phyloP scores from a whole-genome alignment of 1,140 invertebrate genomes.

The Luehdorfia chinensis region DNA sequence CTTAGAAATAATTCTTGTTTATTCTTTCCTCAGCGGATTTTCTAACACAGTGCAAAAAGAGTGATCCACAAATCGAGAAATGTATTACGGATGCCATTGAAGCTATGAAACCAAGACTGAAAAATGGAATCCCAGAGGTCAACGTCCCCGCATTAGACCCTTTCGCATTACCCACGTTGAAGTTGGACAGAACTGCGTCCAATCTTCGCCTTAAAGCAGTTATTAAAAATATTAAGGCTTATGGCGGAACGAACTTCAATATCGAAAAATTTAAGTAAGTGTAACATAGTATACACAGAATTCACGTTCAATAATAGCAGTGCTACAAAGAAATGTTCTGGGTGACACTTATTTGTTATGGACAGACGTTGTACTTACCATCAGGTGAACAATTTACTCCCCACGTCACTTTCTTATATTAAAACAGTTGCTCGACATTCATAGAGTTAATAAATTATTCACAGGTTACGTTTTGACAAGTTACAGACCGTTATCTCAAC shows the following conservation, averaged over 20 bases:
- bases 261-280: constrained; percentile 82
- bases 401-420: too few relatives aligned
- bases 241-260: constrained; percentile 79
- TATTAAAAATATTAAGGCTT: constrained; percentile 80
- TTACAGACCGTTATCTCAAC: too few relatives aligned
- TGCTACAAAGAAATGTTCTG: too few relatives aligned
- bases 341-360: too few relatives aligned
- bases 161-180: constrained; percentile 79
- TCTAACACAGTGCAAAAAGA: constrained; percentile 79
- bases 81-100: constrained; percentile 79
- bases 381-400: too few relatives aligned
- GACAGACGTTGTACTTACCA: too few relatives aligned
- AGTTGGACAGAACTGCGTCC: constrained; percentile 81
- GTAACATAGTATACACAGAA: constrained; percentile 6
- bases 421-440: too few relatives aligned
- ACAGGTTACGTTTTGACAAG: too few relatives aligned
- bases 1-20: too few relatives aligned
- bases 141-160: constrained; percentile 82
- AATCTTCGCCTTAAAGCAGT: constrained; percentile 82
- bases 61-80: constrained; percentile 78
- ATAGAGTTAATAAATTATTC: too few relatives aligned
- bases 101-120: constrained; percentile 76
- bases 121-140: constrained; percentile 80
- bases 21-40: constrained; percentile 67
- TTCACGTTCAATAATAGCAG: too few relatives aligned